Base-by-base conservation (phyloP, 1,140 invertebrate species). In the Bombus waltoni region DNA sequence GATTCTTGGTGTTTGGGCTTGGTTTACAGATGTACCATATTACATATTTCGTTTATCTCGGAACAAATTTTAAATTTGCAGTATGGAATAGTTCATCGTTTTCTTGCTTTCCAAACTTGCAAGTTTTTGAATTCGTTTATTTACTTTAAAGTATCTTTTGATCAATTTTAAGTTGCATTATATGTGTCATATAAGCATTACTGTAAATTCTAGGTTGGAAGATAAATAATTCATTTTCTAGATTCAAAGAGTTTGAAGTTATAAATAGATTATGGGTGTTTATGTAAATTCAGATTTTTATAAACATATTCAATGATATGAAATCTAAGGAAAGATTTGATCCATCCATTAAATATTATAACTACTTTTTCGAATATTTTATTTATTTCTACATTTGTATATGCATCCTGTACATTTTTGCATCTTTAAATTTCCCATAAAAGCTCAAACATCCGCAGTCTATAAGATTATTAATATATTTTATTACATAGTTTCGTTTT, bases 51-150 rank as follows among this genome's bases (percentile, higher is more conserved):
- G 22, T 78, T 85, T 40, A 13, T 57, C 59, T 65, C 9, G 13
- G 28, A 66, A 53, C 38, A 74, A 66, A 86, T 77, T 62, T 81
- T 44, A 72, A 85, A 81, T 85, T 62, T 85, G 28, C 57, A 65
- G 5, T 53, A 53, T 53, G 47, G 22, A 22, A 53, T 53, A 53
- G 18, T 22, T 53, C 18, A 53, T 53, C 5, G 18, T 22, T 53
- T 53, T 53, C 47, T 53, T 38, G 3, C 9, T 66, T 28, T 15
- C 8, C 28, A 44, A n/a, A 73, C n/a, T 40, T 70, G 3, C 2
- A 28, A 70, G 35, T 25, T 10, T 25, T 11, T 3, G 8, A 1
- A 38, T 70, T 25, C 13, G 8, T 22, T 35, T 22, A 68, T 68
- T 5, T 53, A 53, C 47, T 22, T 32, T 38, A 25, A 38, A 38